Conservation (phyloP, 1,140 invertebrate species). For the Sitobion miscanthi region DNA sequence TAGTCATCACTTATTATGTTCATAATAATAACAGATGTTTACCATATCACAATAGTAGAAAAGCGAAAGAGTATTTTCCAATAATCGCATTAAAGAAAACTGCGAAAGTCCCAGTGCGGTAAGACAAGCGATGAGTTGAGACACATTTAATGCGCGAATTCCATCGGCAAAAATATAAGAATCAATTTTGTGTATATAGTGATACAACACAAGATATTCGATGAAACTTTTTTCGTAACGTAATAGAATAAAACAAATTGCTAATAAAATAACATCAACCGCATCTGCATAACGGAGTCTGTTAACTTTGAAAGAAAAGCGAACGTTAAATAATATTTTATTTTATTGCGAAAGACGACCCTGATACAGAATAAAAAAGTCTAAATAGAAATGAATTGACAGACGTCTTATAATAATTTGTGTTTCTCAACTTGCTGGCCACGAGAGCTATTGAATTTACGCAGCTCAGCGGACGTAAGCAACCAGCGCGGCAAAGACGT, state of each 20-base stretch:
- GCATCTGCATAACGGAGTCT: neutral
- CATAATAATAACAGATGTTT: neutral
- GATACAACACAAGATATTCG: neutral
- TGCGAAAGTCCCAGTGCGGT: neutral
- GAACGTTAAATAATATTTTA: neutral
- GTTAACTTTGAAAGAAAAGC: neutral
- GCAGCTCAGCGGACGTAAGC: neutral
- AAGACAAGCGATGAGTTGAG: neutral
- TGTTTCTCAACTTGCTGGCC: neutral
- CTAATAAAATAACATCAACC: neutral
- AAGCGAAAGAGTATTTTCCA: neutral
- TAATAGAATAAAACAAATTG: neutral
- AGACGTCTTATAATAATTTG: neutral
- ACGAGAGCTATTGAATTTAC: constrained; percentile 2
- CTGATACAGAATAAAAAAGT: constrained; percentile 1
- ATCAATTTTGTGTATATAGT: neutral
- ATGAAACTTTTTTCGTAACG: neutral
- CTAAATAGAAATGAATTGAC: constrained; percentile 17
- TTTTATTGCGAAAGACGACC: neutral
- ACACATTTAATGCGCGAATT: neutral
- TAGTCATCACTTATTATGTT: neutral
- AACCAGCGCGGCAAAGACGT: neutral
- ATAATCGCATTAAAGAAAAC: neutral
- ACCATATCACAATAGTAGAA: neutral
- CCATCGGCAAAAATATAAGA: neutral